phyloP scores from a whole-genome alignment of 2,113 vertebrate genomes.

The Willisornis vidua region DNA sequence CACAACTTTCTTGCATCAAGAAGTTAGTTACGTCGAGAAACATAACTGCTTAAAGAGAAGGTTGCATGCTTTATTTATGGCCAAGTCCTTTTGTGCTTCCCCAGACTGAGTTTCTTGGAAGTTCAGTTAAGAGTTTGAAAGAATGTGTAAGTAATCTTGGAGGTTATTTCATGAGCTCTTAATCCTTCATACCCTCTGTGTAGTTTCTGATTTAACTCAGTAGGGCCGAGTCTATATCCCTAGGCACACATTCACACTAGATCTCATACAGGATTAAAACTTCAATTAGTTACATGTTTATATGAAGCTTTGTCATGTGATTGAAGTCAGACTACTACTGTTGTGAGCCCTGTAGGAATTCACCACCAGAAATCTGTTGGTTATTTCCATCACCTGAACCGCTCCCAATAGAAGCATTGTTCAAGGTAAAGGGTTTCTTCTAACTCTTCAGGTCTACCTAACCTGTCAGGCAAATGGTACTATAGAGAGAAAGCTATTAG shows the following conservation, averaged over 20 bases:
- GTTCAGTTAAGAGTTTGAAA: not conserved
- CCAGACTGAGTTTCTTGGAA: not conserved
- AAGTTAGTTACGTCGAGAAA: not conserved
- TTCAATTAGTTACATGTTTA: not conserved
- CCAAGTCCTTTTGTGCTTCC: not conserved
- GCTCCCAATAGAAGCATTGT: not conserved
- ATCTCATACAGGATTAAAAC: not conserved
- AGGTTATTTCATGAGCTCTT: not conserved
- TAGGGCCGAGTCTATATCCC: not conserved
- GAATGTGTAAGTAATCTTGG: not conserved
- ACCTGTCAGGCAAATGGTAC: not conserved
- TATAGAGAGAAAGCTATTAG: not conserved
- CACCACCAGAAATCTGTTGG: not conserved
- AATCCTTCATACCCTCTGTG: not conserved
- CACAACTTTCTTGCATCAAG: not conserved
- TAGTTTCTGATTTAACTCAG: not conserved
- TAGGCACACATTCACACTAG: not conserved
- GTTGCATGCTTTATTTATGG: not conserved
- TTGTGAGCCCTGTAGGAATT: not conserved
- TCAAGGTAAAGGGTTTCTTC: not conserved
- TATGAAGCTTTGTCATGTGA: not conserved
- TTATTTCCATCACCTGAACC: not conserved
- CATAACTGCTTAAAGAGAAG: not conserved
- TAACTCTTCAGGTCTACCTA: not conserved
- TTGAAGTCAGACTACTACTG: not conserved